Evolutionary conservation across 2,797 vertebrate species (phyloP).

Genomic region (Tarsius wallacei): DNA sequence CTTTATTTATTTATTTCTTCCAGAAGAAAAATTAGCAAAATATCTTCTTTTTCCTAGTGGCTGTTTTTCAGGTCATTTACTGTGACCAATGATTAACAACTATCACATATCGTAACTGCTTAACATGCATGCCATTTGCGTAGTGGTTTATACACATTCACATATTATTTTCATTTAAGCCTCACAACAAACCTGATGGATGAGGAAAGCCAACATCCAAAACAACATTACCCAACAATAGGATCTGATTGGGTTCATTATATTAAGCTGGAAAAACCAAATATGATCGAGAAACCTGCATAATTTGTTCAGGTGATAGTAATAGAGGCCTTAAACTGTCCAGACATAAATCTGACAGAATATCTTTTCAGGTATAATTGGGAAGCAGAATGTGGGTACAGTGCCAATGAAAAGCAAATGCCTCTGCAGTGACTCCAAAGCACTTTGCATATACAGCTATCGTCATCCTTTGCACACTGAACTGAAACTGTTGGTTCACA

Average conservation of each 20-base stretch:
- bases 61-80: not conserved
- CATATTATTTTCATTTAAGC: not conserved
- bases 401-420: not conserved
- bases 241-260: not conserved
- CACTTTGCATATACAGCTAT: not conserved
- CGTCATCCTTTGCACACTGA: not conserved
- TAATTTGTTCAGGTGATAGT: not conserved
- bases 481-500: not conserved
- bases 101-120: not conserved
- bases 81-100: not conserved
- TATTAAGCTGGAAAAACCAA: not conserved
- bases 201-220: not conserved
- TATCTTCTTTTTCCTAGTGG: not conserved
- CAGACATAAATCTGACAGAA: not conserved
- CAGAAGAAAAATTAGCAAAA: slow-evolving; percentile 10
- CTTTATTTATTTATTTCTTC: slow-evolving; percentile 34
- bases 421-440: not conserved
- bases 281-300: not conserved
- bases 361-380: not conserved
- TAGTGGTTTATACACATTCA: not conserved
- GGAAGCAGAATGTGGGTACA: not conserved
- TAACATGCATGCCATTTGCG: not conserved
- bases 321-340: not conserved
- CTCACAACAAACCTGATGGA: not conserved
- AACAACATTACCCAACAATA: not conserved